phyloP scores from a whole-genome alignment of 2,888 invertebrate genomes.

The Odontocerum albicorne region DNA sequence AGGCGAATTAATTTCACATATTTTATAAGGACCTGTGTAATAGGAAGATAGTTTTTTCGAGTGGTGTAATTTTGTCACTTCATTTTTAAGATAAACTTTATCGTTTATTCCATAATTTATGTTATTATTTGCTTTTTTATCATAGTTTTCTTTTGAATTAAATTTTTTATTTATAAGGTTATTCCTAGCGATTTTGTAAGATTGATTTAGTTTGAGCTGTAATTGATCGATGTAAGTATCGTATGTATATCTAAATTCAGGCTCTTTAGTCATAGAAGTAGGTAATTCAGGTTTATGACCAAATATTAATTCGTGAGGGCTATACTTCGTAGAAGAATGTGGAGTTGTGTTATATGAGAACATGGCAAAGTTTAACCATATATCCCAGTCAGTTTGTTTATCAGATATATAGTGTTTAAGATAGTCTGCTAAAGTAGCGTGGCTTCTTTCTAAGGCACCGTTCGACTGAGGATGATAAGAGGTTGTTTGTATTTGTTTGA shows the following conservation, averaged over 20 bases:
- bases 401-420: constrained; percentile 40
- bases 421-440: constrained; percentile 40
- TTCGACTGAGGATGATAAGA: constrained; percentile 41
- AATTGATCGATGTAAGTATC: constrained; percentile 36
- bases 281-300: constrained; percentile 37
- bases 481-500: constrained; percentile 39
- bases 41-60: constrained; percentile 30
- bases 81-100: constrained; percentile 29
- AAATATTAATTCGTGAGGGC: constrained; percentile 40
- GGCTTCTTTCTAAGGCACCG: constrained; percentile 40
- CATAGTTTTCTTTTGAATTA: constrained; percentile 37
- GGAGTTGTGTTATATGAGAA: constrained; percentile 39
- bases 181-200: constrained; percentile 37
- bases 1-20: constrained; percentile 33
- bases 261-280: constrained; percentile 34
- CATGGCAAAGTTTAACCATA: constrained; percentile 39
- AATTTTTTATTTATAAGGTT: constrained; percentile 36
- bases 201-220: constrained; percentile 34
- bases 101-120: constrained; percentile 34
- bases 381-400: constrained; percentile 41
- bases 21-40: constrained; percentile 32
- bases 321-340: constrained; percentile 39
- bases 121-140: constrained; percentile 28
- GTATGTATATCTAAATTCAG: constrained; percentile 39
- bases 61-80: constrained; percentile 15